Evolutionary conservation across 2,888 invertebrate species (phyloP), one percentile per base, ranked within the genome.

Genomic region (Drosophila sordidapex): DNA sequence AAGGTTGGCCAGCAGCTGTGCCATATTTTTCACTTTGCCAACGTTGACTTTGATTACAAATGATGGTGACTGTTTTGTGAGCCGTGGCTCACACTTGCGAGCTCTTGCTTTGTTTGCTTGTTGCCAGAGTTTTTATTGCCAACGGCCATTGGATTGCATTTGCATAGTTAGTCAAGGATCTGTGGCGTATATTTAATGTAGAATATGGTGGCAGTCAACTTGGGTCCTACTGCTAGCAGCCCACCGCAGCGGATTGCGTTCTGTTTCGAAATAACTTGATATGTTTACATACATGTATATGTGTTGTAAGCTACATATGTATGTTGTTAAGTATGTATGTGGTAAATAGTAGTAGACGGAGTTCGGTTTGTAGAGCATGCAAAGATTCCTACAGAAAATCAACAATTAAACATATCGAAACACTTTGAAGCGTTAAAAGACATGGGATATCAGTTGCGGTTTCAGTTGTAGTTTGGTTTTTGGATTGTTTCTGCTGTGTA

Each of bases 1-100:
- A 78, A 75, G 79, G 76, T 77, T 74, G 74, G 46, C 81, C 62
- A 62, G 40, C 63, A 54, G 73, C 52, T 81, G 66, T 78, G 80
- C 59, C 62, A 68, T 67, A 73, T 76, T 70, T 69, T 80, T 67
- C 69, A 69, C 59, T 59, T 76, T 76, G 73, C 68, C 75, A 59
- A 63, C 73, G 71, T 67, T 83, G 82, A 80, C 79, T 84, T 83
- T 89, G 89, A 89, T 85, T 82, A 79, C 79, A 85, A 87, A 79
- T 89, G 83, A 89, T 81, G 76, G 82, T 67, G 74, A 58, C 64
- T 70, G 71, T 57, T 65, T 62, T 60, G 53, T 46, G 51, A 54
- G 56, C 43, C 54, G 49, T 59, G 64, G 36, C 60, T 60, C 59
- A 58, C 63, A 74, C 59, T 72, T 65, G 62, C 72, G 49, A 33